Base-by-base conservation (phyloP, 2,113 vertebrate species). In the Erpornis zantholeuca region DNA sequence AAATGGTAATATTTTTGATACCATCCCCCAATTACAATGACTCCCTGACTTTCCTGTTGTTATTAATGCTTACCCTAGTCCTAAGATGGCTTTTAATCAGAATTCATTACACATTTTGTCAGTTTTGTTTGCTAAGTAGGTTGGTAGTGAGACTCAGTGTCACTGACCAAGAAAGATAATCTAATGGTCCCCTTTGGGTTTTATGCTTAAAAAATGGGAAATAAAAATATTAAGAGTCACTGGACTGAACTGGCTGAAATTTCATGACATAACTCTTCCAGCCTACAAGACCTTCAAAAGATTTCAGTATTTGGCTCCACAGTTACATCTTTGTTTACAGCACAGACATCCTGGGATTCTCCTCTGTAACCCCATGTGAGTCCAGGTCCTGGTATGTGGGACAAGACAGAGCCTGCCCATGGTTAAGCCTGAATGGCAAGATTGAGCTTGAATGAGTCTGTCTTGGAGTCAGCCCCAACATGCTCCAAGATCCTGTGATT, bases 351-450 rank as follows among this genome's bases (percentile, higher is more conserved):
- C 57, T 73, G 40, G 28, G 79, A 95, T 86, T 83, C 63, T 86
- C 29, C 71, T 70, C 29, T 18, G 13, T 73, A 82, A 92, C 40
- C 63, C 76, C n/a, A 78, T 47, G 53, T 8, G 23, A 82, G 36
- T 70, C 35, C 11, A 35, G 57, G 76, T 21, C 8, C 80, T 91
- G 90, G 95, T 89, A 97, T 70, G 83, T 78, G 57, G 49, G 79
- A 90, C 98, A 98, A 97, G 98, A 97, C 70, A 90, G 88, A 92
- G 94, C 98, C 95, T 98, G 98, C 59, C 63, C 56, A 88, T 38
- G 33, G 22, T 83, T 85, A 79, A 97, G 94, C 81, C 91, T 25
- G 22, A 64, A 82, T 88, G 90, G 92, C 97, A 98, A 93, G 97
- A 97, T 76, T 66, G 69, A 96, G 95, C 96, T 84, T 94, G 97